These are phyloP conservation scores for Aptenodytes forsteri DNA, from an alignment of 2,113 vertebrate genomes.

Conservation along the genomic window DNA sequence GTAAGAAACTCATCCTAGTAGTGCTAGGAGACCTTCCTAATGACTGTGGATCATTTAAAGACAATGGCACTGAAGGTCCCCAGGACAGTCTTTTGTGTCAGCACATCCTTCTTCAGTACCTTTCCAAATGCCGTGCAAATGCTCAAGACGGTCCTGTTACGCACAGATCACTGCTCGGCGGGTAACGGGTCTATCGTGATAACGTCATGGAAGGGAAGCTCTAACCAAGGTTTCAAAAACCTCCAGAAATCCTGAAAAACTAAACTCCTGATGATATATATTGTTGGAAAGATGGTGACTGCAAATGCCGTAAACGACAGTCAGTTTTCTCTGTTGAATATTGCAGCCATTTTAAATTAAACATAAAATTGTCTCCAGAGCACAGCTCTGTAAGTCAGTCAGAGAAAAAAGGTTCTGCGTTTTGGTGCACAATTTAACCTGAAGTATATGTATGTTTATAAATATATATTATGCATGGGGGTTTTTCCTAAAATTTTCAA, in stretches of 20 bases:
- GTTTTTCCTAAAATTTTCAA: background rate
- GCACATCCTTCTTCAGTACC: background rate
- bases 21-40: slow-evolving; percentile 1
- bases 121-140: background rate
- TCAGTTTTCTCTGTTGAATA: background rate
- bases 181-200: background rate
- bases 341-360: background rate
- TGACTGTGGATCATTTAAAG: slow-evolving; percentile 32
- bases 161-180: background rate
- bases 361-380: background rate
- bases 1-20: background rate
- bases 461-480: background rate
- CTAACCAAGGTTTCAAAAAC: background rate
- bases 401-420: background rate
- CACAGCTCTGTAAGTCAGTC: background rate
- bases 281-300: background rate
- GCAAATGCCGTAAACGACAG: fast-evolving
- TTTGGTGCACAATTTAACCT: background rate
- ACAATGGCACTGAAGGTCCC: slow-evolving; percentile 17
- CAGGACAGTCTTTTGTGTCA: slow-evolving; percentile 3
- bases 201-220: background rate
- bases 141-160: background rate
- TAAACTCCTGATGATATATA: background rate
- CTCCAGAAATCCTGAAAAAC: background rate
- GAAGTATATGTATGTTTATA: background rate